These are phyloP conservation scores for Drosophila subobscura DNA, from an alignment of 1,140 invertebrate species.

Conservation along the genomic window DNA sequence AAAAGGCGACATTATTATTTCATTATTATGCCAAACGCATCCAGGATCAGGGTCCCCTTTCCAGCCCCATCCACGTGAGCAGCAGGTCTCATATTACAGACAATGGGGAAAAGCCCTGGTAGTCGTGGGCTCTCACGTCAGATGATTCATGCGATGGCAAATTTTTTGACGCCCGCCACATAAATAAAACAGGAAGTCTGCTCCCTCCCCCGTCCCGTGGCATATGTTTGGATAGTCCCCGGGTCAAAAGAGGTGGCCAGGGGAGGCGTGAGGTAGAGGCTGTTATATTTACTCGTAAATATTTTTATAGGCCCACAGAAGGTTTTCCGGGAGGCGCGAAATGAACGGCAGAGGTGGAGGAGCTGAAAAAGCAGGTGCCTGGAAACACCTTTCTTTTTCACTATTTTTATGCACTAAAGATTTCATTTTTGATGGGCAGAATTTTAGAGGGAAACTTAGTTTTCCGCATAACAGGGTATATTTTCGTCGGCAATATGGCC, in stretches of 20 bases:
- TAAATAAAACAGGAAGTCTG: constrained; percentile 59
- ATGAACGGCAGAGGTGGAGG: neutral
- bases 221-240: constrained; percentile 67
- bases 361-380: no score
- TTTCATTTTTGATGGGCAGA: constrained; percentile 7
- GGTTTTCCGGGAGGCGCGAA: neutral
- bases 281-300: constrained; percentile 80
- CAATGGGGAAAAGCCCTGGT: constrained; percentile 1
- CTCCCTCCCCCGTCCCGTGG: constrained; percentile 7
- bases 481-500: no score
- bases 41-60: constrained; percentile 24
- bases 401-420: constrained; percentile 13
- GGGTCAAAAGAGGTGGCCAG: constrained; percentile 28
- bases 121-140: constrained; percentile 17
- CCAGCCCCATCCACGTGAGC: constrained; percentile 32
- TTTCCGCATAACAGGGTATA: no score
- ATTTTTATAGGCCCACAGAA: constrained; percentile 71
- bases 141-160: constrained; percentile 75
- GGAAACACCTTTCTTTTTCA: no score
- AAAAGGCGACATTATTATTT: constrained; percentile 82
- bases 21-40: constrained; percentile 82
- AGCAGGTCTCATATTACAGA: constrained; percentile 37
- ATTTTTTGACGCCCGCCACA: constrained; percentile 72
- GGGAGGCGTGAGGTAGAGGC: constrained; percentile 13
- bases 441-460: no score